Conservation (phyloP, 2,113 vertebrate species). For the Fukomys damarensis region DNA sequence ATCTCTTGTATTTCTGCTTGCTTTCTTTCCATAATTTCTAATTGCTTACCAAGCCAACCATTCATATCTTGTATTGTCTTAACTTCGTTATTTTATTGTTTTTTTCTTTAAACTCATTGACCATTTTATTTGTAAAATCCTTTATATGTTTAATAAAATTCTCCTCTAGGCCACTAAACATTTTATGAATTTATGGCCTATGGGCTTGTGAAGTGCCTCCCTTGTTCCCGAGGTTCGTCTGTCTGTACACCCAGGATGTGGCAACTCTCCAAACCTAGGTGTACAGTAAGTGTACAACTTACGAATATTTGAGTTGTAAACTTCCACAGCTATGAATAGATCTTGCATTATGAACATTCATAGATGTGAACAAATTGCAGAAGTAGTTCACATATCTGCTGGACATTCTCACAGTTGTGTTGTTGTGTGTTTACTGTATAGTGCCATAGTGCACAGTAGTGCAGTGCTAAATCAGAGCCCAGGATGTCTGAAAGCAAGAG, state of each 20-base stretch:
- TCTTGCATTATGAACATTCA: not conserved
- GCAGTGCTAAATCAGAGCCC: not conserved
- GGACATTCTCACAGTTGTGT: not conserved
- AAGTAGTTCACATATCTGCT: not conserved
- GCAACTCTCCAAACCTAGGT: not conserved
- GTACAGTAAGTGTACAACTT: not conserved
- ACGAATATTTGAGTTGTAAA: not conserved
- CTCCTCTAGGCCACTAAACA: not conserved
- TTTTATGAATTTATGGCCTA: not conserved
- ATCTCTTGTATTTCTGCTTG: not conserved
- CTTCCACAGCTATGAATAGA: not conserved
- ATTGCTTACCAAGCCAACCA: not conserved
- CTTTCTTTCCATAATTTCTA: not conserved
- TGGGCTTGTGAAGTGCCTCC: not conserved
- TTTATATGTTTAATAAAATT: not conserved
- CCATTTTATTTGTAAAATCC: not conserved
- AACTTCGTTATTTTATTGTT: not conserved
- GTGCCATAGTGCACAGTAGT: not conserved
- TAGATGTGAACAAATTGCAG: not conserved
- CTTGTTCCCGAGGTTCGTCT: not conserved
- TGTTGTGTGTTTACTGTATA: too few relatives aligned
- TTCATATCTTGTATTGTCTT: not conserved
- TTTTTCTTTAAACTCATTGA: not conserved
- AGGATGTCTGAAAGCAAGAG: not conserved
- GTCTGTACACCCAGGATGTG: not conserved